A percentile compares a stretch with the other conserved stretches of the same genome.
Evolutionary conservation across 1,140 invertebrate genomes (phyloP).

Genomic region (Akabosia matsudoensis): DNA sequence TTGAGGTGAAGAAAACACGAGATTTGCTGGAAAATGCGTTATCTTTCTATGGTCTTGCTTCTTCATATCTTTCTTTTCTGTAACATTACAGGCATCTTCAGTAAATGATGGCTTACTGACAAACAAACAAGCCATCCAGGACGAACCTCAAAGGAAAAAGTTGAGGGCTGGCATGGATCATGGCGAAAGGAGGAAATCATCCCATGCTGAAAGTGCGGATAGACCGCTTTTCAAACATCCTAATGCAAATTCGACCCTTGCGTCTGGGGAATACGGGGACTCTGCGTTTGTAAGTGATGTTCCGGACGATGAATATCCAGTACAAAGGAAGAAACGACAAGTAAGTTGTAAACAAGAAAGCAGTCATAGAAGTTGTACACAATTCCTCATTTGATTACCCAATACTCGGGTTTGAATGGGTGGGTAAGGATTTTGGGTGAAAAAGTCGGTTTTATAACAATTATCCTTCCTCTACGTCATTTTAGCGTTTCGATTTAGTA

Average conservation of each 20-base stretch:
- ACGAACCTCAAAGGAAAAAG: not conserved
- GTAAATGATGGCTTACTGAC: no score
- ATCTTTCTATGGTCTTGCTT: no score
- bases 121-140: no score
- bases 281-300: not conserved
- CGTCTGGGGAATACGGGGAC: not conserved
- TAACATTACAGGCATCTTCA: no score
- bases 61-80: no score
- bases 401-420: not conserved
- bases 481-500: no score
- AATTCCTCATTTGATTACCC: not conserved
- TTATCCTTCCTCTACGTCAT: no score
- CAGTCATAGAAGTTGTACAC: not conserved
- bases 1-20: no score
- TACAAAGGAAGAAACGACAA: not conserved
- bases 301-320: not conserved
- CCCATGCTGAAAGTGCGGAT: not conserved
- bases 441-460: no score
- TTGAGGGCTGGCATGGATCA: not conserved
- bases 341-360: not conserved
- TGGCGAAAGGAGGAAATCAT: not conserved
- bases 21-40: no score
- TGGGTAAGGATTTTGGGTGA: no score
- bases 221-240: constrained; percentile 22
- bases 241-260: not conserved